Base-by-base conservation (phyloP, 2,113 vertebrate genomes). In the Tragelaphus imberbis region DNA sequence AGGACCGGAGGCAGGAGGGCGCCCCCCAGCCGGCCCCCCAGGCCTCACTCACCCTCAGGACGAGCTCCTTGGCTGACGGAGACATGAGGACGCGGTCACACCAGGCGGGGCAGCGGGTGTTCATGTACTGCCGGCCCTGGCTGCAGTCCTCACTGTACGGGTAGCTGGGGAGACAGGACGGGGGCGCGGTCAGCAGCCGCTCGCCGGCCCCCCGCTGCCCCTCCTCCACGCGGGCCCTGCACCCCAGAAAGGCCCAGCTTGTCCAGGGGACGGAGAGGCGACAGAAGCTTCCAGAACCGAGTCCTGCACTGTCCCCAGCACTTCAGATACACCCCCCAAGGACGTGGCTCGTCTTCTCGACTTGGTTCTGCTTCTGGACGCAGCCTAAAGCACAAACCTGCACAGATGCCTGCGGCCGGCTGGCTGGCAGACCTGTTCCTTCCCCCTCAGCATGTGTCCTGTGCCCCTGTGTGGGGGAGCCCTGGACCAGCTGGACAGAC, bases 31-130 rank as follows among this genome's bases (percentile, higher is more conserved):
- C 6, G 19, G 81, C 44, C 21, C 21, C 23, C 30, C 1, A 12
- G 6, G 4, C 2, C 10, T 1, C 8, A 97, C 99, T 99, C 95
- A 99, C 99, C 98, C 99, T 99, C 92, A 99, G 94, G 96, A 99
- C 98, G 98, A 99, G 99, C 96, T 99, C 99, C 99, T 99, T 99
- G 98, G 99, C 99, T 1, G 99, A 99, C 13, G 99, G 97, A 94
- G 99, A 99, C 99, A 99, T 99, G 92, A 99, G 99, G 98, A 99
- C 99, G 6, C 99, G 99, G 98, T 99, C 99, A 2, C 99, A 99
- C 99, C 99, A 99, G 49, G 99, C 99, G 0, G 99, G 99, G 98
- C 99, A 99, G 96, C 99, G 99, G 40, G 99, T 99, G 95, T 99
- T 99, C 99, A 99, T 99, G 99, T 99, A 99, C 99, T 99, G 99